Conservation (phyloP, 2,113 vertebrate genomes). For the Dendrocopos noguchii region DNA sequence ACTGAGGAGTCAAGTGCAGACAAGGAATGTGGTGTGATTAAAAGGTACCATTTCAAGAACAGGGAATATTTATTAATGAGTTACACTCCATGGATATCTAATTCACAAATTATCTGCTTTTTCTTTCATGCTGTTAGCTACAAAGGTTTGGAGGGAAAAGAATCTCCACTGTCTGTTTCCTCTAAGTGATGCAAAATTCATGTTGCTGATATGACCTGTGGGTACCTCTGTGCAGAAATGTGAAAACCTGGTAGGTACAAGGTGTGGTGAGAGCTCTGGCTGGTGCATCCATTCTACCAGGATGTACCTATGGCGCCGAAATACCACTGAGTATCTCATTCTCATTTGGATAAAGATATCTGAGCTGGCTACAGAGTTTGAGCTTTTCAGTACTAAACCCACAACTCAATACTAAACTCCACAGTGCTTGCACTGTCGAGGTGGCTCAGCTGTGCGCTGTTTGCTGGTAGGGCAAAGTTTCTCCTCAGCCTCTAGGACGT, state of each 20-base stretch:
- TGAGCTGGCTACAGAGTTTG: neutral
- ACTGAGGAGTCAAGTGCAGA: neutral
- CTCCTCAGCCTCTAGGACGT: neutral
- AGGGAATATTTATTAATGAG: slow-evolving; percentile 2
- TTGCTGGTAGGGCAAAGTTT: neutral
- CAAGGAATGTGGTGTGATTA: neutral
- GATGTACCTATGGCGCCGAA: neutral
- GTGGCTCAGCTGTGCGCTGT: neutral
- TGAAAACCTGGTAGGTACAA: neutral
- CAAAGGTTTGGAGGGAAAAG: neutral
- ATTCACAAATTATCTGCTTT: neutral
- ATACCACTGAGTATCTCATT: neutral
- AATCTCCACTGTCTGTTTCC: neutral
- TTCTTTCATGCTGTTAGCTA: neutral
- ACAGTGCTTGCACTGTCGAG: neutral
- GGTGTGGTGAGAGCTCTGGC: neutral
- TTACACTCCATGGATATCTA: neutral
- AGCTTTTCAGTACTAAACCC: neutral
- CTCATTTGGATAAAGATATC: neutral
- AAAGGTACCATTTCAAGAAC: neutral
- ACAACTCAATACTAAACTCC: no score
- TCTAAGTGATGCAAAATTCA: neutral
- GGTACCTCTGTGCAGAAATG: neutral
- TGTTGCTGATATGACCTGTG: neutral
- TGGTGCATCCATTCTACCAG: neutral